Conservation (phyloP, 2,888 invertebrate genomes). For the Nomada hirtipes region DNA sequence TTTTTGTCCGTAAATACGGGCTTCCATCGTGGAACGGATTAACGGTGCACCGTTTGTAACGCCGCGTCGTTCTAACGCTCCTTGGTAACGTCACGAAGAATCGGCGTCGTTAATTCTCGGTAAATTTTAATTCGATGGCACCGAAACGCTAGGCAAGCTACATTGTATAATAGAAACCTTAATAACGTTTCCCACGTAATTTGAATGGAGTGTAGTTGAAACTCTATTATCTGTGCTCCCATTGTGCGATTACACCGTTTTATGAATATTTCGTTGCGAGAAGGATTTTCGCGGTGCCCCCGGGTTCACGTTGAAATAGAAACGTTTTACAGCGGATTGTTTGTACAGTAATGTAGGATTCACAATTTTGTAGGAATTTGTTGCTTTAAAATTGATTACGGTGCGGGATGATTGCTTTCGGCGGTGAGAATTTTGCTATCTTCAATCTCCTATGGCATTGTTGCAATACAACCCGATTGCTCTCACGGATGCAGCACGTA, state of each 20-base stretch:
- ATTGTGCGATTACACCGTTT: conserved; percentile 17
- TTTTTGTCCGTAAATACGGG: conserved; percentile 26
- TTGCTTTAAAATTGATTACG: conserved; percentile 2
- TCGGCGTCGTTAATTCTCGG: conserved; percentile 20
- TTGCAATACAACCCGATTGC: not conserved
- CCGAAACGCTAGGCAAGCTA: not conserved
- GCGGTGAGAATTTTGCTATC: too few species aligned
- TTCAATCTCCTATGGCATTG: not conserved
- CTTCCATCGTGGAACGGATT: conserved; percentile 11
- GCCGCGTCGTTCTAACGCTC: too few species aligned
- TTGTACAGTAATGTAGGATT: not conserved
- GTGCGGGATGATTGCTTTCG: not conserved
- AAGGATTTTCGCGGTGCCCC: not conserved
- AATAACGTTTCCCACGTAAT: conserved; percentile 14
- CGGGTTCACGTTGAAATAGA: not conserved
- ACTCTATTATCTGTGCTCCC: conserved; percentile 21
- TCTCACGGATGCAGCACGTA: not conserved
- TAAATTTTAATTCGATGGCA: conserved; percentile 27
- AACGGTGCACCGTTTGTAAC: not conserved
- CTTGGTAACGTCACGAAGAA: not conserved
- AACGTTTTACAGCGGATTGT: not conserved
- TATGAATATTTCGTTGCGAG: not conserved
- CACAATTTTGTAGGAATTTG: not conserved
- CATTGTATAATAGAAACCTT: conserved; percentile 7
- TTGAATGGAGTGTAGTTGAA: conserved; percentile 1